Base-by-base conservation (phyloP, 2,797 vertebrate species). In the Cirrhinus mrigala region DNA sequence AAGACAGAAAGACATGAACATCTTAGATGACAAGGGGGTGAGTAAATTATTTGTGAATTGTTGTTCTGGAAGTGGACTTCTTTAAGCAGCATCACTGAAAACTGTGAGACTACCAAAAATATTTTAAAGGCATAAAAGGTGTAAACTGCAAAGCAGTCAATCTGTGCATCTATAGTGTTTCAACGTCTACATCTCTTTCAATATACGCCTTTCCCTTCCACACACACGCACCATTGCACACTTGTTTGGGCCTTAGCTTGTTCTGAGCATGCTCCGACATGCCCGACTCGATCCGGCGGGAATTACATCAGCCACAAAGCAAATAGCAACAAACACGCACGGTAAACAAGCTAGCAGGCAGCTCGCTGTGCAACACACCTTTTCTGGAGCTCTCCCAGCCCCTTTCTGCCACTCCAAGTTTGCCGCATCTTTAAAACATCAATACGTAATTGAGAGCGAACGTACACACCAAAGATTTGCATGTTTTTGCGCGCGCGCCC, bases 391-490 rank as follows among this genome's bases (percentile, higher is more conserved):
- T 85, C 69, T 78, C 89, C 89, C 89, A 91, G 89, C 88, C 89
- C 82, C 84, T 86, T 48, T 76, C 87, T 91, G 89, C 88, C 91
- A 91, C 89, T 88, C 81, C 83, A 87, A 90, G 86, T 91, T 91
- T 89, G 87, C 79, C 46, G 74, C 89, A 90, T 92, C 90, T 90
- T 92, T 90, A 91, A 91, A 91, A 91, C 91, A 91, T 91, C 91
- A 92, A 90, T 91, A 90, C 81, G 88, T 92, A 90, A 91, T 92
- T 91, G 89, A 89, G 88, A 91, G 86, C 46, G 90, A 88, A 89
- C 77, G 85, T 84, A 85, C 88, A 71, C 86, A 80, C 87, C 87
- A 73, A 89, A 91, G 81, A 92, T 92, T 87, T 91, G 91, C 92
- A 92, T 92, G 85, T 90, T 90, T 89, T 91, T 89, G 40, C 15